Evolutionary conservation across 1,140 invertebrate species (phyloP).

Genomic region (Phenacoccus solenopsis): DNA sequence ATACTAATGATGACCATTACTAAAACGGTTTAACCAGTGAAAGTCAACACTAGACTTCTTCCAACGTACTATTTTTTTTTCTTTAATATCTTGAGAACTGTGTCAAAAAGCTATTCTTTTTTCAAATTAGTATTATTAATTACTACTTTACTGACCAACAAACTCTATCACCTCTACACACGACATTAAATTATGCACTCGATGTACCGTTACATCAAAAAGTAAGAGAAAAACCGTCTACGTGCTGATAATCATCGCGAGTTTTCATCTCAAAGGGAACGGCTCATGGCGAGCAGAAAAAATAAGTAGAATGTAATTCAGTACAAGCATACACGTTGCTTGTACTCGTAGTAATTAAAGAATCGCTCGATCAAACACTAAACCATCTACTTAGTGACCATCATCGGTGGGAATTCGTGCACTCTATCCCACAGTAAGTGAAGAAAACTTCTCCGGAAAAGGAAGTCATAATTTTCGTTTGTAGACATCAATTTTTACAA

Average conservation of each 20-base stretch:
- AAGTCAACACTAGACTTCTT: background rate
- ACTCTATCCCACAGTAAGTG: background rate
- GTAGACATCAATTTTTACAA: background rate
- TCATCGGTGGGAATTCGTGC: background rate
- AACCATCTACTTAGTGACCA: background rate
- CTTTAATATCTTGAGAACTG: background rate
- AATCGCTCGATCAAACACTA: background rate
- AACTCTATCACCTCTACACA: background rate
- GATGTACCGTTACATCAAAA: background rate
- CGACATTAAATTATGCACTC: background rate
- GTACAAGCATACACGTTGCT: background rate
- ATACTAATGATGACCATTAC: too few species aligned
- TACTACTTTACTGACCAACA: background rate
- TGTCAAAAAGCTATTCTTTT: background rate
- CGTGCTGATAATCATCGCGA: background rate
- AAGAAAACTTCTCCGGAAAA: conserved; percentile 5
- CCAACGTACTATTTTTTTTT: background rate
- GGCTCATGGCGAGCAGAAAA: background rate
- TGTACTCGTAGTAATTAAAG: background rate
- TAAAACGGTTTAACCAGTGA: background rate
- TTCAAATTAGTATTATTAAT: background rate
- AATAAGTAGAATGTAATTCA: background rate
- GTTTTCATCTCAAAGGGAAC: background rate
- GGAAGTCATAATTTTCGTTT: conserved; percentile 15
- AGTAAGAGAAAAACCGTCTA: background rate